Evolutionary conservation across 1,140 invertebrate genomes (phyloP), one percentile per base, ranked within the genome.

Genomic region (Adelges cooleyi): DNA sequence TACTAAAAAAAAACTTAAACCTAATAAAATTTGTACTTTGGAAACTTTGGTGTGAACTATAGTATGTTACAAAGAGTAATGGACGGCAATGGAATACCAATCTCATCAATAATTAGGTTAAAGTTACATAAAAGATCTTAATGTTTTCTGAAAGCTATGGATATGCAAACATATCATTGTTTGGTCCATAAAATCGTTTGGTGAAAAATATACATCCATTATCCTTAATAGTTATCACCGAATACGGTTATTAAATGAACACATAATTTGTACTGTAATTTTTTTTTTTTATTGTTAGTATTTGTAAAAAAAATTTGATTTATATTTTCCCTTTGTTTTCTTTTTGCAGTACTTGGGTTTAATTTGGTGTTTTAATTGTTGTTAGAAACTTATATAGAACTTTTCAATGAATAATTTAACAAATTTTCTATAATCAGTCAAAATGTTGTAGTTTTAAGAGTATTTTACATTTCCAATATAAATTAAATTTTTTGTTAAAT

Each of bases 251-350:
- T 48, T 48, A 20, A 27, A 62, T 27, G 56, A 62, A 62, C 25
- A 62, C 56, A 62, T 59, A n/a, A 27, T 44, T 59, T 59, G 53
- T 59, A 59, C 40, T 54, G 23, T n/a, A 46, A 25, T 62, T 48
- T 40, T 27, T 13, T 20, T 17, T 20, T 20, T 29, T 29, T 33
- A 18, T 11, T 33, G 29, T n/a, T n/a, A n/a, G n/a, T n/a, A n/a
- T n/a, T n/a, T n/a, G n/a, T n/a, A n/a, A n/a, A n/a, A n/a, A n/a
- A n/a, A n/a, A n/a, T n/a, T 33, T 33, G 29, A 33, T 33, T 33
- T 33, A 11, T n/a, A 33, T 33, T 33, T 33, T 33, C 5, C 29
- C 29, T 33, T 33, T 11, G 11, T 33, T 33, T 33, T 33, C 5
- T 33, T 33, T 33, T 33, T n/a, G n/a, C n/a, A n/a, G n/a, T n/a